Evolutionary conservation across 2,113 vertebrate species (phyloP), one percentile per base, ranked within the genome.

Genomic region (Trematomus loennbergii): DNA sequence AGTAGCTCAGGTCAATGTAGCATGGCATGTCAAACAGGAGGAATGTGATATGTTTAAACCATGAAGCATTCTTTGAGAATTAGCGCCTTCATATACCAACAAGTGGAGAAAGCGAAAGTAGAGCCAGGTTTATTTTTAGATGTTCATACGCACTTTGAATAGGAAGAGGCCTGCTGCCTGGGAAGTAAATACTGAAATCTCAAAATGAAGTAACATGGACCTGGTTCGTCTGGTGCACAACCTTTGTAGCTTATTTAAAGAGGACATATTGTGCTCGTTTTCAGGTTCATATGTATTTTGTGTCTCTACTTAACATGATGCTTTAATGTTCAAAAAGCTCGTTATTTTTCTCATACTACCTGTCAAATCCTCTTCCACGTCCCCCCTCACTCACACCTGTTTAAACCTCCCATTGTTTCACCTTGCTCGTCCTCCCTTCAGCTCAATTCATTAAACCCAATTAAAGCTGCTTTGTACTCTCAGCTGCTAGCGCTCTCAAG

Each of bases 21-120:
- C 60, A 40, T 25, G 72, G 54, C 73, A 72, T 88, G 88, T 85
- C 78, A 66, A 77, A 73, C 74, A 60, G 65, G 49, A 68, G 77
- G 70, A 89, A 90, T 71, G 75, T 67, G 86, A 91, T 85, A 75
- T 40, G 25, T 85, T 89, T 69, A 71, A 89, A 81, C 85, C 72
- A 0, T 54, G 36, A 57, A 43, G 72, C 78, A 63, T 89, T 91
- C 79, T 84, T 66, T 48, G 52, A 61, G 74, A 72, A 71, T 88
- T 81, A 86, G 52, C 78, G 9, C 83, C 60, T 75, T 70, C 63
- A 43, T 22, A 4, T 58, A 11, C 12, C 50, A 72, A 61, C 58
- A n/a, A 20, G 55, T 11, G n/a, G 18, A 12, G 40, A 9, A 1
- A 36, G 48, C 64, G 58, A 18, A 66, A 64, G 50, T 40, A 17